phyloP scores from a whole-genome alignment of 1,140 invertebrate genomes.

The Akabosia matsudoensis region DNA sequence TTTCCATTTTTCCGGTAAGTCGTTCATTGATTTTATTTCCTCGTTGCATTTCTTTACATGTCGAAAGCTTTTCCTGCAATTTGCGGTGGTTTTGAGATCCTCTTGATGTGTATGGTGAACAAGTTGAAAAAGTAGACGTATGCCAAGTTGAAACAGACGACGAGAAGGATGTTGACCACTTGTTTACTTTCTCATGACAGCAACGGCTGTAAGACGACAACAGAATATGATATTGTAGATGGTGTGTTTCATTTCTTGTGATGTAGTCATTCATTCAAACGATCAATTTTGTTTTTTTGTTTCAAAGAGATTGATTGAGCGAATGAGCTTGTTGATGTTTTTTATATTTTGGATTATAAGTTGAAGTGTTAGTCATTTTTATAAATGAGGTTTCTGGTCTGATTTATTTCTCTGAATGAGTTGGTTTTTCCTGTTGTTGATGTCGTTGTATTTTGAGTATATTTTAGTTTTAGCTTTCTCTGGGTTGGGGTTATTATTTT shows the following conservation, averaged over 20 bases:
- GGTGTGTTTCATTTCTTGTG: constrained; percentile 5
- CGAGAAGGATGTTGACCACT: constrained; percentile 3
- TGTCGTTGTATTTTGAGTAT: neutral
- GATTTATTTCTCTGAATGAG: too few species aligned
- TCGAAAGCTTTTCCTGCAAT: neutral
- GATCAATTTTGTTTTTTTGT: too few species aligned
- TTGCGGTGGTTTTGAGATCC: neutral
- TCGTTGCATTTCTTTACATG: neutral
- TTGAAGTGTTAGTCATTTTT: neutral
- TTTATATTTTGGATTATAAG: neutral
- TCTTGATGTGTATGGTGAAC: neutral
- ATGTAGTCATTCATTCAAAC: constrained; percentile 5
- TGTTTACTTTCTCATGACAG: constrained; percentile 30
- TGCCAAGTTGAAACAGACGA: neutral
- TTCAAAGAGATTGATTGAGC: neutral
- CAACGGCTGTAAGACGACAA: constrained; percentile 25
- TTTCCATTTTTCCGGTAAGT: neutral
- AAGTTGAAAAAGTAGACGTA: constrained; percentile 8
- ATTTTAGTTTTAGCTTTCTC: neutral
- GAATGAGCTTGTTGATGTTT: neutral
- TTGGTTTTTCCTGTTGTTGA: too few species aligned
- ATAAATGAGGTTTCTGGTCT: neutral
- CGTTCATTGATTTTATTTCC: neutral
- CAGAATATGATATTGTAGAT: constrained; percentile 20
- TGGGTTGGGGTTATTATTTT: neutral